Percentiles rank a stretch among this genome's conserved stretches.
Evolutionary conservation across 2,113 vertebrate genomes (phyloP).

Genomic region (Crotalus tigris): DNA sequence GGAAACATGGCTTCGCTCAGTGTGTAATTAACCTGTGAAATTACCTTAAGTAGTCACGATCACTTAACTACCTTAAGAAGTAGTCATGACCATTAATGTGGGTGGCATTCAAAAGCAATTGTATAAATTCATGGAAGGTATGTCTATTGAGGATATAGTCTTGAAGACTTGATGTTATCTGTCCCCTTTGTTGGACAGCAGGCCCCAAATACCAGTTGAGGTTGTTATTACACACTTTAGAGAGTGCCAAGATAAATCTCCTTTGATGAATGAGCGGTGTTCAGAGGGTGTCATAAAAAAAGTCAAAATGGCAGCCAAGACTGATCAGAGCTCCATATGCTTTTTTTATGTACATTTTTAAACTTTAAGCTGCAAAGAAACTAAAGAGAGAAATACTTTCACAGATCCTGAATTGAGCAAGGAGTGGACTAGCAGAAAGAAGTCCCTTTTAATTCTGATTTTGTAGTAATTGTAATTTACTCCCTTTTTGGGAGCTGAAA

Average conservation of each 20-base stretch:
- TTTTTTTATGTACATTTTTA: not conserved
- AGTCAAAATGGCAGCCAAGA: not conserved
- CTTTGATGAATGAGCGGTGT: not conserved
- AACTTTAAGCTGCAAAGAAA: not conserved
- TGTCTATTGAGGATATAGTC: not conserved
- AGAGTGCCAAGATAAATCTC: not conserved
- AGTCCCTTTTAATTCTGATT: not conserved
- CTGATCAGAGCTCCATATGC: not conserved
- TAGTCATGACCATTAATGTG: not conserved
- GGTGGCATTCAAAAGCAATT: not conserved
- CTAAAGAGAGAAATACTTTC: not conserved
- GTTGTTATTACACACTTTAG: not conserved
- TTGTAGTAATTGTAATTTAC: not conserved
- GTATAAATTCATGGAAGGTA: not conserved
- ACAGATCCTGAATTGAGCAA: too few species aligned
- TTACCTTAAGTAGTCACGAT: not conserved
- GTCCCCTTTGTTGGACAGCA: not conserved
- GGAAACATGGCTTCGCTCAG: not conserved
- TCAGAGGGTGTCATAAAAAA: not conserved
- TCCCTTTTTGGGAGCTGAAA: not conserved
- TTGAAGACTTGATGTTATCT: not conserved
- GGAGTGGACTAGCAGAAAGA: not conserved
- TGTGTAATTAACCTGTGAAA: not conserved
- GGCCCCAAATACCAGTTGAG: not conserved
- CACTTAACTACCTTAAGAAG: not conserved